Base-by-base conservation (phyloP, 2,888 invertebrate species). In the Xylophagus ater region DNA sequence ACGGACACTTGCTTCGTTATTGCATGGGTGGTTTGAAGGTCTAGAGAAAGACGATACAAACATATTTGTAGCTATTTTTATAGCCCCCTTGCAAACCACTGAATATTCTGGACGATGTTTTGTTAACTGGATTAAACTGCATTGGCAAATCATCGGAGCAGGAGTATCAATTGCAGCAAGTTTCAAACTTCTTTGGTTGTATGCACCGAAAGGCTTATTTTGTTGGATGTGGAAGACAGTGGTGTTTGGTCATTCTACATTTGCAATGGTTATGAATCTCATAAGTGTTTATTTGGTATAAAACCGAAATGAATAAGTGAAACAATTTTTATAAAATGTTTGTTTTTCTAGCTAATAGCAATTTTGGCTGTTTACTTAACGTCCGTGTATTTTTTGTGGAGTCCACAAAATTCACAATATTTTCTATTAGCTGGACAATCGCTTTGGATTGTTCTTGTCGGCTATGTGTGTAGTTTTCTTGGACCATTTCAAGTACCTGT, bases 21-120 rank as follows among this genome's bases (percentile, higher is more conserved):
- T 89, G 15, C 78, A 82, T 51, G 72, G 75, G 48, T 92, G 92
- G 90, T 81, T 89, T 55, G 71, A 74, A 53, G 67, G 70, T 37
- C 58, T 82, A 28, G 80, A 83, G 53, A 71, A 73, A 43, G 71
- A 76, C 0, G 71, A 76, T 45, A 77, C 74, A 4, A 81, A 82
- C 49, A 68, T 84, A 24, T 54, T 82, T 31, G 56, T 77, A 19
- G 69, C 70, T 0, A 55, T 65, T 21, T 53, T 74, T 46, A 60
- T 79, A 43, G 71, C 81, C 37, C 94, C 96, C 2, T 56, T 89
- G 15, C 78, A 81, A 58, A 70, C 84, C 24, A 67, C 84, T 3
- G 84, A 90, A 57, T 71, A 73, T 50, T 67, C 79, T 8, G 84
- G 89, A 0, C 82, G 87, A 50, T 67, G 72, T 32, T 71, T 89